A percentile compares a stretch with the other conserved stretches of the same genome.
Conservation (phyloP, 1,140 invertebrate genomes). For the Drosophila parvula region DNA sequence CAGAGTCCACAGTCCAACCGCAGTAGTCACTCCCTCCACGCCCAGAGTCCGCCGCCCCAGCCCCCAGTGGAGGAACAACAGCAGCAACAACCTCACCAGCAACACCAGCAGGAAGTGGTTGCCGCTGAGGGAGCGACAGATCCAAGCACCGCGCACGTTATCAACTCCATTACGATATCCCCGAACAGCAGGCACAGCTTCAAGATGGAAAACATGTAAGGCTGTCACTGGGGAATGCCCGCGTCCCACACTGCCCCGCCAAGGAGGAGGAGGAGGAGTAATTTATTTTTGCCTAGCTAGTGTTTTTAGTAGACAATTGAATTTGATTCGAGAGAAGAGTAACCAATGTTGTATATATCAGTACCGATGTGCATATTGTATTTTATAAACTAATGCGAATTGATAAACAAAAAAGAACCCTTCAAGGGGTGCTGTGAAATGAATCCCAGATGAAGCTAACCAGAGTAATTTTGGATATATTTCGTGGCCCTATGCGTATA, state of each 20-base stretch:
- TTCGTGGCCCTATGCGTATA: conserved; percentile 45
- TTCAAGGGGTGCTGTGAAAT: conserved; percentile 42
- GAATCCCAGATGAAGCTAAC: conserved; percentile 39
- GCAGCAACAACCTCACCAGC: conserved; percentile 24
- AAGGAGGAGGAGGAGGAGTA: conserved; percentile 19
- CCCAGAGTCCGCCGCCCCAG: conserved; percentile 59
- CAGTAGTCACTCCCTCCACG: conserved; percentile 68
- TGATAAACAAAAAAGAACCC: conserved; percentile 38
- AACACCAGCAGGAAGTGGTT: conserved; percentile 43
- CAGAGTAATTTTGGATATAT: conserved; percentile 38
- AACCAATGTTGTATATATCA: conserved; percentile 57
- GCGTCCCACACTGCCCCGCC: conserved; percentile 11
- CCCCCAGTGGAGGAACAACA: conserved; percentile 44
- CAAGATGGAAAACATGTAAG: conserved; percentile 82
- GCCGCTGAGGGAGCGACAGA: conserved; percentile 48
- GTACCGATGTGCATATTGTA: conserved; percentile 47
- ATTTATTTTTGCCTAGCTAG: conserved; percentile 74
- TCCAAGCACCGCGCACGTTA: conserved; percentile 67
- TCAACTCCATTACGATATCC: conserved; percentile 82
- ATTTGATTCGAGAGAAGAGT: conserved; percentile 45
- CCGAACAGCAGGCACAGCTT: conserved; percentile 75
- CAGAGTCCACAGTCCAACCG: conserved; percentile 72
- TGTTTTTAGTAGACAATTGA: conserved; percentile 62
- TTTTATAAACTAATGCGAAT: conserved; percentile 61
- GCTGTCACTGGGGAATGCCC: background rate